Base-by-base conservation (phyloP, 2,113 vertebrate genomes). In the Tupaia tana region DNA sequence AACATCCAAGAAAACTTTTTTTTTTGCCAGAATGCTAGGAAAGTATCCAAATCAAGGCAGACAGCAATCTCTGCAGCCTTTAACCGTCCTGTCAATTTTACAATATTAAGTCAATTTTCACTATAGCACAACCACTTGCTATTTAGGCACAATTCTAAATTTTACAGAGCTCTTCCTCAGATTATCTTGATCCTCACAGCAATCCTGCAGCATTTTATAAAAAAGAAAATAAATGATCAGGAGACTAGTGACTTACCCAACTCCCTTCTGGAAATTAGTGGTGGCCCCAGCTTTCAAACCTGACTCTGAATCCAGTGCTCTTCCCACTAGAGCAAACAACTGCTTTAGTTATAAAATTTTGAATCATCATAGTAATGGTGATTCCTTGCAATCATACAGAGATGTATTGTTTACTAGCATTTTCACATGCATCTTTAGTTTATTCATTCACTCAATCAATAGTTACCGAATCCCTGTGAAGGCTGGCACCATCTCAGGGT, bases 11-110 rank as follows among this genome's bases (percentile, higher is more conserved):
- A 79, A 97, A 94, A 91, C 43, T 3, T 54, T 58, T 6, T 77
- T 80, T 93, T 93, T 86, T 56, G 10, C 58, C 59, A 73, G 58
- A 84, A 94, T 71, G 73, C 82, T 88, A 78, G 29, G 84, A 93
- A 95, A 67, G 58, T 58, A 69, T 29, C 70, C 86, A 73, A 96
- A 92, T 90, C 73, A 29, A 87, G 22, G 27, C 52, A 86, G 24
- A 86, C 1, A 9, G 16, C 67, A 34, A 70, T 91, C 31, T 84
- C 75, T 67, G 52, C 8, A 24, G 73, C 63, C 16, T 89, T 27
- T 4, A 84, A 78, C 4, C 25, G 61, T 89, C 16, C 77, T 56
- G 83, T 69, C n/a, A 13, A 59, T 84, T 67, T 91, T 64, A 67
- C 18, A 58, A 64, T 6, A 84, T 59, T 71, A 86, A 93, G 74